phyloP scores from a whole-genome alignment of 1,140 invertebrate genomes.

The Neelides sp. region DNA sequence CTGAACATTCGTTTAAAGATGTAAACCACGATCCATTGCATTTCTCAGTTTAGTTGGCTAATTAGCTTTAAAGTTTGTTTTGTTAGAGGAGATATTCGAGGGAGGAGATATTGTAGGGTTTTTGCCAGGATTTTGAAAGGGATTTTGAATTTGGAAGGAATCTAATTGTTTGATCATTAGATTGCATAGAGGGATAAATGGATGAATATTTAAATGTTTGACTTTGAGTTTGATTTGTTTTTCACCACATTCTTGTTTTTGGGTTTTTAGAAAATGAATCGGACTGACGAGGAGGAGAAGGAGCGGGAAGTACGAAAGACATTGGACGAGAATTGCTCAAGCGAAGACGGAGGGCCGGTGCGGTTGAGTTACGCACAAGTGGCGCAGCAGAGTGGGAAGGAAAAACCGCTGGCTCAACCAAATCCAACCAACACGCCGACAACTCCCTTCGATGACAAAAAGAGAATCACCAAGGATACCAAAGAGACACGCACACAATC shows the following conservation, averaged over 20 bases:
- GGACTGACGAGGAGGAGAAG: conserved; percentile 24
- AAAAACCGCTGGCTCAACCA: conserved; percentile 4
- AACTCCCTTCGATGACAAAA: conserved; percentile 9
- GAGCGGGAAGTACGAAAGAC: conserved; percentile 13
- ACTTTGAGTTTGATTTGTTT: too few species aligned
- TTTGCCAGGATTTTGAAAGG: too few species aligned
- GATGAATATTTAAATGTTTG: too few species aligned
- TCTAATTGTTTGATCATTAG: too few species aligned
- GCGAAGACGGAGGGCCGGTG: conserved; percentile 30
- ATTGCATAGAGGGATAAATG: too few species aligned
- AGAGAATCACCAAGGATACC: conserved; percentile 13
- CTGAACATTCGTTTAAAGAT: conserved; percentile 25
- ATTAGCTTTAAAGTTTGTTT: not conserved
- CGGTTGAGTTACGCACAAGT: conserved; percentile 71
- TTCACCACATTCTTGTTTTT: too few species aligned
- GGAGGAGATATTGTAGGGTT: too few species aligned
- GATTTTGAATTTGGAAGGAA: too few species aligned
- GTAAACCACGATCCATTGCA: conserved; percentile 4
- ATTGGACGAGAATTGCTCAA: conserved; percentile 25
- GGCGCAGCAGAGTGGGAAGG: conserved; percentile 47
- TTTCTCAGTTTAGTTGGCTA: not conserved
- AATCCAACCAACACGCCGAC: conserved; percentile 2
- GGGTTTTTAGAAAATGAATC: conserved; percentile 1
- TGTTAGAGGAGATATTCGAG: not conserved
- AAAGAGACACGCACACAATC: conserved; percentile 19